Conservation (phyloP, 1,140 invertebrate species). For the Eriosoma lanigerum region DNA sequence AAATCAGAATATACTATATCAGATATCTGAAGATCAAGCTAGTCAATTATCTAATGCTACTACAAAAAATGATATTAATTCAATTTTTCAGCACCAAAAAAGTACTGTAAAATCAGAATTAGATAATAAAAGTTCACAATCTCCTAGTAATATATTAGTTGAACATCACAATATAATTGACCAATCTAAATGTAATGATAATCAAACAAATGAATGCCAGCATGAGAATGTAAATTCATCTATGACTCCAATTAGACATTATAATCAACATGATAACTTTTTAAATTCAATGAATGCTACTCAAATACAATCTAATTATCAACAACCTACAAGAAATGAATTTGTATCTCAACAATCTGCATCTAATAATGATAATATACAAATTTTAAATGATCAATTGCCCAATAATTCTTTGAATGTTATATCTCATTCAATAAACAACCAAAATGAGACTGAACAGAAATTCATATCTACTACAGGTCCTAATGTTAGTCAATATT, state of each 20-base stretch:
- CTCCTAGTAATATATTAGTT: neutral
- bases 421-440: neutral
- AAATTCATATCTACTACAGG: neutral
- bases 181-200: neutral
- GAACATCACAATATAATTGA: slow-evolving; percentile 15
- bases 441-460: neutral
- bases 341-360: neutral
- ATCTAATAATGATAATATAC: slow-evolving; percentile 1
- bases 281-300: neutral
- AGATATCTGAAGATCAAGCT: neutral
- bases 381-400: neutral
- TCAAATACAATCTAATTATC: neutral
- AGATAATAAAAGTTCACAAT: slow-evolving; percentile 1
- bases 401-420: neutral
- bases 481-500: slow-evolving; percentile 7
- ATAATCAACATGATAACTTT: neutral
- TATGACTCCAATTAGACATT: neutral
- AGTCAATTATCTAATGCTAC: neutral
- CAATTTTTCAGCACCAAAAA: neutral
- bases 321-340: neutral
- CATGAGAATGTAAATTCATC: neutral
- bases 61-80: neutral
- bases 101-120: neutral
- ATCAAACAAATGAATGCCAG: neutral
- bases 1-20: neutral